A percentile compares a stretch with the other conserved stretches of the same genome.
Evolutionary conservation across 2,797 vertebrate genomes (phyloP).

Genomic region (Cottoperca gobio): DNA sequence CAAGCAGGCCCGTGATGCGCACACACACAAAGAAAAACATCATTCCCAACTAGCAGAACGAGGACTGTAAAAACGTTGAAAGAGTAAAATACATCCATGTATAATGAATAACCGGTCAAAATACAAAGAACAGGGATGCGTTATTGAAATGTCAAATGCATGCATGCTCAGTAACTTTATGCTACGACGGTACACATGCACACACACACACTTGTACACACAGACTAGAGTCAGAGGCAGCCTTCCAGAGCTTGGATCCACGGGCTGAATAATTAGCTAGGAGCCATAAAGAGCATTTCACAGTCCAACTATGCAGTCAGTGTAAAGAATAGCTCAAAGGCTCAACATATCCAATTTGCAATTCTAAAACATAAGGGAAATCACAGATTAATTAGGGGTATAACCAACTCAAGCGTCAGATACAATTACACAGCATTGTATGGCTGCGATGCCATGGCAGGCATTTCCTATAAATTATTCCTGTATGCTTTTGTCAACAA

Average conservation of each 20-base stretch:
- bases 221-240: slow-evolving; percentile 58
- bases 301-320: slow-evolving; percentile 61
- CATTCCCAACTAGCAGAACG: slow-evolving; percentile 10
- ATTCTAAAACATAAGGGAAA: slow-evolving; percentile 75
- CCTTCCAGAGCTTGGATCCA: slow-evolving; percentile 69
- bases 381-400: slow-evolving; percentile 72
- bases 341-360: slow-evolving; percentile 71
- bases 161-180: slow-evolving; percentile 22
- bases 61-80: slow-evolving; percentile 19
- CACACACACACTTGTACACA: slow-evolving; percentile 32
- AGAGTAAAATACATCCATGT: slow-evolving; percentile 36
- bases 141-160: slow-evolving; percentile 56
- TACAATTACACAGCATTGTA: slow-evolving; percentile 57
- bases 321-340: slow-evolving; percentile 71
- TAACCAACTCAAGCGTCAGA: slow-evolving; percentile 46
- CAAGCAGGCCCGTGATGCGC: slow-evolving; percentile 1
- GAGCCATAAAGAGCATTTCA: slow-evolving; percentile 65
- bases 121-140: slow-evolving; percentile 25
- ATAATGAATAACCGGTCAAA: slow-evolving; percentile 34
- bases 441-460: slow-evolving; percentile 7
- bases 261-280: slow-evolving; percentile 75
- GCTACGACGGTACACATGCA: slow-evolving; percentile 25
- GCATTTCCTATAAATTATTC: slow-evolving; percentile 24
- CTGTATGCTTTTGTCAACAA: slow-evolving; percentile 26
- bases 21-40: slow-evolving; percentile 2